Conservation (phyloP, 2,888 invertebrate species). For the Lomographa bimaculata region DNA sequence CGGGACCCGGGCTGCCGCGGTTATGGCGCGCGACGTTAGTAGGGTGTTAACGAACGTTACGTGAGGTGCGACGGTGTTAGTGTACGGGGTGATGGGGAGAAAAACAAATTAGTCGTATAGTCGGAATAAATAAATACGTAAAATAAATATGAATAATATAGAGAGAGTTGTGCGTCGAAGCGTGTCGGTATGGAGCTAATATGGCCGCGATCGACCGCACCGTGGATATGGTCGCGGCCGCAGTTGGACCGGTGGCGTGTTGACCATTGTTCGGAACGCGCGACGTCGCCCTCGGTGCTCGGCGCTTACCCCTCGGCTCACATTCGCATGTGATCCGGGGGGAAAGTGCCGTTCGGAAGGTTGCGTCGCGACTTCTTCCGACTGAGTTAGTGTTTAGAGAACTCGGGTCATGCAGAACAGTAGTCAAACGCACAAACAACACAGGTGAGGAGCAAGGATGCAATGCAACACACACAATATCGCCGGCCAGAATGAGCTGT, state of each 20-base stretch:
- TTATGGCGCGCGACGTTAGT: constrained; percentile 26
- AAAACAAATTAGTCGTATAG: constrained; percentile 56
- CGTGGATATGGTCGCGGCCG: constrained; percentile 28
- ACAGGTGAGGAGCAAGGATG: constrained; percentile 58
- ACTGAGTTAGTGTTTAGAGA: constrained; percentile 16
- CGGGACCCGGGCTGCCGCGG: constrained; percentile 33
- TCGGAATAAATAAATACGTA: constrained; percentile 44
- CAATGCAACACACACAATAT: constrained; percentile 75
- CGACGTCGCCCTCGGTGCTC: constrained; percentile 41
- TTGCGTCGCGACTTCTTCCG: constrained; percentile 33
- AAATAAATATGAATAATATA: constrained; percentile 36
- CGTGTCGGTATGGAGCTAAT: constrained; percentile 39
- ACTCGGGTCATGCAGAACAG: constrained; percentile 58
- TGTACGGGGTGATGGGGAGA: constrained; percentile 57
- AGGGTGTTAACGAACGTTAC: constrained; percentile 47
- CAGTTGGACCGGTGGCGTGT: constrained; percentile 37
- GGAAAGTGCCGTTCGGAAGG: constrained; percentile 46
- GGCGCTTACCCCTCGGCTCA: constrained; percentile 52
- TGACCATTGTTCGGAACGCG: constrained; percentile 51
- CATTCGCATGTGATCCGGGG: constrained; percentile 51
- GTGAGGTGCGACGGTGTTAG: constrained; percentile 57
- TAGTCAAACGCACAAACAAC: constrained; percentile 64
- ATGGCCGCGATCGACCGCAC: constrained; percentile 36
- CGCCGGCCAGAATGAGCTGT: constrained; percentile 80
- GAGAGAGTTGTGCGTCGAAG: constrained; percentile 45